Evolutionary conservation across 2,888 invertebrate genomes (phyloP).

Genomic region (Morpho helenor): DNA sequence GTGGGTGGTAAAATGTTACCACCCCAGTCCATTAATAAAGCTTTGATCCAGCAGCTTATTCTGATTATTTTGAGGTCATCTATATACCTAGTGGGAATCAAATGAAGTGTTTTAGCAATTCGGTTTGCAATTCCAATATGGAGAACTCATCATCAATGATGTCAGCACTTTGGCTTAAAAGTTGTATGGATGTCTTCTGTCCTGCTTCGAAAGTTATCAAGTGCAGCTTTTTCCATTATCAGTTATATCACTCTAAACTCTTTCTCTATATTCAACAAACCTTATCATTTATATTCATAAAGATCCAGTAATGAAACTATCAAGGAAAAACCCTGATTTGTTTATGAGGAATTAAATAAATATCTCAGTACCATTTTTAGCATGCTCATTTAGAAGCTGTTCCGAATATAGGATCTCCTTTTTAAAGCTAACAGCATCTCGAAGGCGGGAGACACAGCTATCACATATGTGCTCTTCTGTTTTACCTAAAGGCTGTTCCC

Average conservation of each 20-base stretch:
- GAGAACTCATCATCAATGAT: too few species aligned
- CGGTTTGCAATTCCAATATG: too few species aligned
- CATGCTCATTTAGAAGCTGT: constrained; percentile 13
- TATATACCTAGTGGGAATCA: too few species aligned
- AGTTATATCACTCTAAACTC: neutral
- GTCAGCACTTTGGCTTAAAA: too few species aligned
- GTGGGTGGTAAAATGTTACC: too few species aligned
- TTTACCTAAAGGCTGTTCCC: constrained; percentile 12
- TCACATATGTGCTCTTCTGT: constrained; percentile 45
- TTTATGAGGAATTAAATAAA: neutral
- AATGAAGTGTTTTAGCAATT: too few species aligned
- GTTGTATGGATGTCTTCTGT: too few species aligned
- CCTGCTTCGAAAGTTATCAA: neutral
- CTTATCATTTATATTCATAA: neutral
- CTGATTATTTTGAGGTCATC: too few species aligned
- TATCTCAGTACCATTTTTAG: constrained; percentile 12
- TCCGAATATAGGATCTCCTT: constrained; percentile 19
- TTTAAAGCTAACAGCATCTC: constrained; percentile 43
- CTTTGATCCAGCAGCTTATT: too few species aligned
- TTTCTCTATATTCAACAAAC: neutral
- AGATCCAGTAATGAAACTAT: neutral
- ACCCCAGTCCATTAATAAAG: too few species aligned
- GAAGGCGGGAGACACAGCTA: constrained; percentile 37
- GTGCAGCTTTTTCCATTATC: neutral
- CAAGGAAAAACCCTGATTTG: neutral